Conservation (phyloP, 2,888 invertebrate species). For the Hemaris fuciformis region DNA sequence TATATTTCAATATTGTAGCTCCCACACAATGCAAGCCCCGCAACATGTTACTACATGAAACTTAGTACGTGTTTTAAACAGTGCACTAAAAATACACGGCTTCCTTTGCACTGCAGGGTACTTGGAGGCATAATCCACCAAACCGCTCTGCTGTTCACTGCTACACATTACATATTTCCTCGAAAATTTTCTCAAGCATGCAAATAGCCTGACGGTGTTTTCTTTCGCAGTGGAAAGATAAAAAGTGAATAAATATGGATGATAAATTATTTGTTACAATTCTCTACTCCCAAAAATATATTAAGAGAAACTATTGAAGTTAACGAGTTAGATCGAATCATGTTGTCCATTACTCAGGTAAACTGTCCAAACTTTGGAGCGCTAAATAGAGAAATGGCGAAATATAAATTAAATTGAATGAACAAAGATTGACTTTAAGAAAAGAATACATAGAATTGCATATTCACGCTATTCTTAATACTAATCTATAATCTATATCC, state of each 20-base stretch:
- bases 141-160: neutral
- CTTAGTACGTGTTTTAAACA: neutral
- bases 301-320: neutral
- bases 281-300: neutral
- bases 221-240: neutral
- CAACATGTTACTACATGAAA: neutral
- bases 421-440: too few relatives aligned
- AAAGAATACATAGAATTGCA: too few relatives aligned
- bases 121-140: neutral
- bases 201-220: neutral
- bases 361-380: neutral
- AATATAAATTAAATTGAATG: too few relatives aligned
- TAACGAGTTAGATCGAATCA: neutral
- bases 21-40: neutral
- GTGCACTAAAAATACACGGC: slow-evolving; percentile 1
- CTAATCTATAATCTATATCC: too few relatives aligned
- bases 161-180: slow-evolving; percentile 6
- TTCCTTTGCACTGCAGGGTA: neutral
- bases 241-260: neutral
- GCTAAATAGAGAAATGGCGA: too few relatives aligned
- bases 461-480: too few relatives aligned
- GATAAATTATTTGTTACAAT: neutral
- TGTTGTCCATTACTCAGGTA: neutral
- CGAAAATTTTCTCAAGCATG: slow-evolving; percentile 4
- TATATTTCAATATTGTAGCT: neutral